Conservation (phyloP, 1,140 invertebrate species). For the Drosophila kikkawai region DNA sequence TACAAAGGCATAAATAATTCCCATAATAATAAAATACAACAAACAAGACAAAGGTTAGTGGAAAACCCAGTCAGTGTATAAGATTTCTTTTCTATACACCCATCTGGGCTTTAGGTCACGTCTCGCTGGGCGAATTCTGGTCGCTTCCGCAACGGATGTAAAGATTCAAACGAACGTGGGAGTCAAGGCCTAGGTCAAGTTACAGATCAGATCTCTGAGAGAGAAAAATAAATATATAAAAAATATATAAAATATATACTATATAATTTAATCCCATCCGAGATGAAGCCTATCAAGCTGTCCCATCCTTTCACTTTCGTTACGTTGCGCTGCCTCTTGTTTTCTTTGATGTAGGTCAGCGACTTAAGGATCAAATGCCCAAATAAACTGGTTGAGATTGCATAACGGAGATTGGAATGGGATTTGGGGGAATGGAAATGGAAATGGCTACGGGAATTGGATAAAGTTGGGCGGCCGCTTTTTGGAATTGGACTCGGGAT, state of each 20-base stretch:
- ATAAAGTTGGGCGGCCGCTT: constrained; percentile 5
- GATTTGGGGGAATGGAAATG: constrained; percentile 7
- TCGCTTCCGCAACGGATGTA: constrained; percentile 25
- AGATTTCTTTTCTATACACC: constrained; percentile 7
- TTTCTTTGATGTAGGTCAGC: constrained; percentile 53
- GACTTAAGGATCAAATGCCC: constrained; percentile 57
- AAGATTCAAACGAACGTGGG: constrained; percentile 18
- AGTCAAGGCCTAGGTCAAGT: constrained; percentile 34
- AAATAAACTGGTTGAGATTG: constrained; percentile 40
- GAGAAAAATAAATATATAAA: neutral
- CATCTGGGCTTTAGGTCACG: constrained; percentile 8
- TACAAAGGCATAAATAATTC: constrained; percentile 26
- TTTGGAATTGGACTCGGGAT: constrained; percentile 10
- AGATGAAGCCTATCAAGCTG: constrained; percentile 37
- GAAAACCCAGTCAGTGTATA: constrained; percentile 17
- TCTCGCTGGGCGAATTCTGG: constrained; percentile 30
- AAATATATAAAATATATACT: neutral
- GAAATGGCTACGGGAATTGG: constrained; percentile 21
- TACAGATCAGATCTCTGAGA: constrained; percentile 7
- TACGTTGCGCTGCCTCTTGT: constrained; percentile 16
- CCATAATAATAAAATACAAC: constrained; percentile 10
- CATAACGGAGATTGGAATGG: constrained; percentile 34
- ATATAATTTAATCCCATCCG: constrained; percentile 9
- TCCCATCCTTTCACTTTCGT: constrained; percentile 57
- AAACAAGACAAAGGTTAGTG: constrained; percentile 7